Evolutionary conservation across 2,113 vertebrate species (phyloP).

Genomic region (Dipodomys stephensi): DNA sequence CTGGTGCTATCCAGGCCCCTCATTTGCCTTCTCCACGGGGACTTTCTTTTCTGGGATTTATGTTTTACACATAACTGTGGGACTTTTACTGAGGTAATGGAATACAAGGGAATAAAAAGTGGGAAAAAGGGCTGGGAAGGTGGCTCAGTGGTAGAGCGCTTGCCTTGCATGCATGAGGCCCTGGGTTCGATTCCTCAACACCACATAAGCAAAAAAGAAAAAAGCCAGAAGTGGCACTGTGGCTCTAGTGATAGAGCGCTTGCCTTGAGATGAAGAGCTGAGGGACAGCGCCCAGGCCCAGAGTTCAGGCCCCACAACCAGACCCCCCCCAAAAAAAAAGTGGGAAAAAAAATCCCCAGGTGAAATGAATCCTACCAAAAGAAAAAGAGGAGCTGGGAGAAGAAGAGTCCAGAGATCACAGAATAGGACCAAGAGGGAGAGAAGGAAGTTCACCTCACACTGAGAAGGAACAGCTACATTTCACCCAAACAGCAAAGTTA

Average conservation of each 20-base stretch:
- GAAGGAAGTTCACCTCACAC: neutral
- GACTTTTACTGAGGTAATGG: constrained; percentile 16
- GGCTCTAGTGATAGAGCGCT: too few species aligned
- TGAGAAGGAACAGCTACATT: neutral
- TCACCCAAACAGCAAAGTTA: neutral
- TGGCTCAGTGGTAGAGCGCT: too few species aligned
- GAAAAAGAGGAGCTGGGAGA: neutral
- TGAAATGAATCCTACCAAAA: neutral
- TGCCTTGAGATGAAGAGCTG: too few species aligned
- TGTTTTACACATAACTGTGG: neutral
- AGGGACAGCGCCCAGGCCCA: too few species aligned
- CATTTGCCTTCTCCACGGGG: neutral
- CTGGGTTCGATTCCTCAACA: too few species aligned
- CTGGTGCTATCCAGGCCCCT: neutral
- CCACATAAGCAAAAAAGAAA: too few species aligned
- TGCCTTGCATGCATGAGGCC: too few species aligned
- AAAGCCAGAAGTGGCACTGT: too few species aligned
- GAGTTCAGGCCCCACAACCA: too few species aligned
- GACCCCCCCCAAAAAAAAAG: too few species aligned
- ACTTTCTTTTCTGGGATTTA: constrained; percentile 70
- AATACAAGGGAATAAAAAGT: neutral
- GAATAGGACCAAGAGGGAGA: neutral
- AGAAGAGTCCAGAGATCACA: neutral
- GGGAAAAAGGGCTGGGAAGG: neutral
- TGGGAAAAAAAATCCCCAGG: neutral